Evolutionary conservation across 2,797 vertebrate species (phyloP).

Genomic region (Leptodactylus fallax): DNA sequence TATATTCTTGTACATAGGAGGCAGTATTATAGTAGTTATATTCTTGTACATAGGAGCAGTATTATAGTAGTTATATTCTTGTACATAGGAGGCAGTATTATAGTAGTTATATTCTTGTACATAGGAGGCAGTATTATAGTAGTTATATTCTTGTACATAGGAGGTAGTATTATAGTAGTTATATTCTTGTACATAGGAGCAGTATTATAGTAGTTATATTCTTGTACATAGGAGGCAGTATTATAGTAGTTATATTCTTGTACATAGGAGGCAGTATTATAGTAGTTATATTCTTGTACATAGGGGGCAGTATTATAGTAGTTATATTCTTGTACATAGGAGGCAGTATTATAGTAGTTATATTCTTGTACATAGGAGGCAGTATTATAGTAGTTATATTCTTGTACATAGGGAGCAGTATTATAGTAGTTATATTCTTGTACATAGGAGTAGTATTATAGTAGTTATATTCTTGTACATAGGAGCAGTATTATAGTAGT

Average conservation of each 20-base stretch:
- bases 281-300: conserved; percentile 19
- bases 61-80: conserved; percentile 6
- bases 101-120: conserved; percentile 3
- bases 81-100: not conserved
- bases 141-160: not conserved
- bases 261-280: conserved; percentile 22
- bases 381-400: conserved; percentile 18
- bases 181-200: conserved; percentile 1
- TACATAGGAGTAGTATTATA: not conserved
- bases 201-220: conserved; percentile 19
- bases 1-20: not conserved
- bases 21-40: conserved; percentile 4
- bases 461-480: not conserved
- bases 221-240: conserved; percentile 18
- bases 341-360: conserved; percentile 4
- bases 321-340: not conserved
- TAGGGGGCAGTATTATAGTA: not conserved
- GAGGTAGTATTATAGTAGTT: conserved; percentile 10
- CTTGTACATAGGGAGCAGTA: not conserved
- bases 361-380: not conserved
- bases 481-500: not conserved
- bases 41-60: conserved; percentile 1
- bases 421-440: not conserved
- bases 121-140: not conserved
- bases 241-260: conserved; percentile 22